Evolutionary conservation across 2,888 invertebrate genomes (phyloP), one percentile per base, ranked within the genome.

Genomic region (Apotomis capreana): DNA sequence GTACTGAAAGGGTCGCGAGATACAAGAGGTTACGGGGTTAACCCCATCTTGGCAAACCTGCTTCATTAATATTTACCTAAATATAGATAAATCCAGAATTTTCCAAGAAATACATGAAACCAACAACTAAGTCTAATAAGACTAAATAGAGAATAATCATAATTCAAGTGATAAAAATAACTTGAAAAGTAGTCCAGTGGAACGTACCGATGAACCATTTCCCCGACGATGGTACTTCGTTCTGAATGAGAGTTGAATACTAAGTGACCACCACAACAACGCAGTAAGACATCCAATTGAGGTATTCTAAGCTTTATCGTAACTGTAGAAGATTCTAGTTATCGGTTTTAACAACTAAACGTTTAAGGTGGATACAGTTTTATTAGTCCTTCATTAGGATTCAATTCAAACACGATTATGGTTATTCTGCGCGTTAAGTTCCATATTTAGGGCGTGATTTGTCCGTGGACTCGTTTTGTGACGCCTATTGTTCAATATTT

Each of bases 371-470:
- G 49, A 54, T 62, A 61, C 55, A 67, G 40, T 62, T 71, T 71
- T 71, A 71, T 68, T 15, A 68, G 63, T 62, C 63, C 73, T 77
- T 77, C 76, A 76, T 80, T 78, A 75, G 69, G 73, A 76, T 80
- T 78, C 77, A 75, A 69, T 71, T 67, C 61, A 36, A 65, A 68
- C 68, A 74, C 72, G 62, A 74, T 74, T 69, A 80, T 81, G 83
- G 81, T 80, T 82, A 86, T 85, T 84, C 78, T 80, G 76, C 77
- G 78, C 78, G 78, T 78, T 77, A 75, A 78, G 81, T 78, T 82
- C 84, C 81, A 85, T 83, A 85, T 86, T 77, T 79, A 78, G 84
- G 83, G 76, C 85, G 82, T 80, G 81, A 80, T 82, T 85, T 79
- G 83, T 80, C 76, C 80, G 78, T 84, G 81, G 80, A 82, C 81